Evolutionary conservation across 2,113 vertebrate species (phyloP).

Genomic region (Periophthalmus modestus): DNA sequence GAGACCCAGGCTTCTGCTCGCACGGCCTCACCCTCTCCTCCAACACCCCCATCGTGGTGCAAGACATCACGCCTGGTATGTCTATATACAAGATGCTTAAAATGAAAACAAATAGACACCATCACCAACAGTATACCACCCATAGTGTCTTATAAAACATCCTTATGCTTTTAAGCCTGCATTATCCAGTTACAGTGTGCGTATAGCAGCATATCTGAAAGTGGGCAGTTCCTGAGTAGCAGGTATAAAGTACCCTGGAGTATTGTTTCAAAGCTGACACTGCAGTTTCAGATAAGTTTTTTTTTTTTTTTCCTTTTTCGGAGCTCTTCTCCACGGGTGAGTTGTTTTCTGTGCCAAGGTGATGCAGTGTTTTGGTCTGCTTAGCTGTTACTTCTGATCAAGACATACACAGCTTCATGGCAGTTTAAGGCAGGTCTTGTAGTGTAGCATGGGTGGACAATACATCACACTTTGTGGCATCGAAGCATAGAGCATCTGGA

Average conservation of each 20-base stretch:
- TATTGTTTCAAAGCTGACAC: conserved; percentile 32
- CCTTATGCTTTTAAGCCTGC: background rate
- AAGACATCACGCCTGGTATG: conserved; percentile 72
- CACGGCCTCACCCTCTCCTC: conserved; percentile 74
- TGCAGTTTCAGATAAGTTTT: conserved; percentile 18
- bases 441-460: background rate
- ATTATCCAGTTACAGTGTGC: background rate
- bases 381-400: background rate
- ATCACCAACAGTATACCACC: too few relatives aligned
- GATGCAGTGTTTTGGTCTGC: conserved; percentile 19
- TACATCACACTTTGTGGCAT: background rate
- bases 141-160: background rate
- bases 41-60: conserved; percentile 72
- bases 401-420: background rate
- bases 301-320: conserved; percentile 1
- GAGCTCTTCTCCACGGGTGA: conserved; percentile 3
- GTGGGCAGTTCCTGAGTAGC: conserved; percentile 5
- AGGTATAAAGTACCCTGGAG: conserved; percentile 2
- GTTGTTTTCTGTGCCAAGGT: conserved; percentile 5
- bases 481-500: background rate
- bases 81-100: too few relatives aligned
- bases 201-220: conserved; percentile 3
- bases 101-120: background rate
- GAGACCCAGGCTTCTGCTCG: conserved; percentile 63
- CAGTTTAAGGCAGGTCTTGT: background rate